Conservation (phyloP, 2,797 vertebrate species). For the Prionace glauca region DNA sequence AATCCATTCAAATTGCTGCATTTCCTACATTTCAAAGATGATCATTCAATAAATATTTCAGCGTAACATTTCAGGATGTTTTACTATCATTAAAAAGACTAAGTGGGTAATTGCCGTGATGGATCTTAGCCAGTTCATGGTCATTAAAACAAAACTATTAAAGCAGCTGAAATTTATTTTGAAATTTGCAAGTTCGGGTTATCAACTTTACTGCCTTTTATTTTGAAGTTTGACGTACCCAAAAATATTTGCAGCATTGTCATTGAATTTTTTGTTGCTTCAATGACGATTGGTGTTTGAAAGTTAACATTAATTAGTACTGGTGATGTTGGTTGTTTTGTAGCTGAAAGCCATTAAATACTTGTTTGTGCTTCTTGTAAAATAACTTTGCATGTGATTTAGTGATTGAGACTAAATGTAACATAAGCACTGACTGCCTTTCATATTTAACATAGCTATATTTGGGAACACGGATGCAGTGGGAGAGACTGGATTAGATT, state of each 20-base stretch:
- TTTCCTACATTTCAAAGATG: background rate
- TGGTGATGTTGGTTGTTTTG: background rate
- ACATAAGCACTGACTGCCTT: background rate
- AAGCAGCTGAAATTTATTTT: background rate
- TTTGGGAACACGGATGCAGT: background rate
- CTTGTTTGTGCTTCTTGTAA: background rate
- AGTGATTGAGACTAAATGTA: conserved; percentile 18
- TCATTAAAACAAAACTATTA: background rate
- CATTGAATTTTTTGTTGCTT: background rate
- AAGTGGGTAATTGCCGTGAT: background rate
- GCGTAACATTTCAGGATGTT: background rate
- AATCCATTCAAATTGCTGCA: background rate
- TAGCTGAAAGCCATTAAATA: background rate
- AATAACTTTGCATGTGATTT: background rate
- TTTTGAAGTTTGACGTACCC: background rate
- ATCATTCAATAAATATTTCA: background rate
- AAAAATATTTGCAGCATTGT: background rate
- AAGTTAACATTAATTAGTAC: background rate
- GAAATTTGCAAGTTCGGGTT: background rate
- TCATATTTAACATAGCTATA: background rate
- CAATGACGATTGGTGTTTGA: background rate
- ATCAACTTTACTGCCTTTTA: background rate
- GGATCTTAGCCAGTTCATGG: background rate
- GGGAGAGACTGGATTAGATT: background rate
- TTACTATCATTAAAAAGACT: background rate